These are phyloP conservation scores for Baronia brevicornis DNA, from an alignment of 2,888 invertebrate genomes.

Conservation along the genomic window DNA sequence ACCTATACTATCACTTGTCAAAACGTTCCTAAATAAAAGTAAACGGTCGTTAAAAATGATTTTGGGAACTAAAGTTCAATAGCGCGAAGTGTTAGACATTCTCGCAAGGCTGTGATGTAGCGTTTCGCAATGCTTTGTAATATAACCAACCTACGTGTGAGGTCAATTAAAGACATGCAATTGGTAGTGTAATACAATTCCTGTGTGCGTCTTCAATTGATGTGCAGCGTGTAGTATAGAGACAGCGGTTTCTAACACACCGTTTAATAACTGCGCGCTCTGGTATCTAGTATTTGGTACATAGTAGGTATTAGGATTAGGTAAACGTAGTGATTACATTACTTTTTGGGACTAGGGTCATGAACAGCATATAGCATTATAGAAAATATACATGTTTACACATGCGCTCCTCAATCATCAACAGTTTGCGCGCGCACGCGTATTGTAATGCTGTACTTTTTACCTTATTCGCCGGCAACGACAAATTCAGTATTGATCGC, in stretches of 20 bases:
- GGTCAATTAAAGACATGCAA: conserved; percentile 2
- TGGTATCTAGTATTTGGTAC: no score
- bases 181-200: conserved; percentile 13
- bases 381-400: conserved; percentile 32
- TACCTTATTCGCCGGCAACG: conserved; percentile 53
- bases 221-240: no score
- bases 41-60: no score
- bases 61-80: conserved; percentile 2
- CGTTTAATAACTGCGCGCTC: no score
- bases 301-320: no score
- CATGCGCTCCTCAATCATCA: conserved; percentile 64
- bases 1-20: no score
- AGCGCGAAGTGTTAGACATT: conserved; percentile 8
- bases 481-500: conserved; percentile 64
- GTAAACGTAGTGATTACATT: conserved; percentile 20
- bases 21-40: no score
- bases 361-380: conserved; percentile 27
- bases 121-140: conserved; percentile 11
- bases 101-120: conserved; percentile 4
- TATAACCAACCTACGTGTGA: neutral
- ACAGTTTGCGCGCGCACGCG: conserved; percentile 66
- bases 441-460: conserved; percentile 47
- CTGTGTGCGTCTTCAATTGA: conserved; percentile 20
- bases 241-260: no score
- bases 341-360: conserved; percentile 16